Evolutionary conservation across 30 jellyfish, hydroid and myxozoan species (phyloP).

Genomic region (Pseudorhiza aurosa): DNA sequence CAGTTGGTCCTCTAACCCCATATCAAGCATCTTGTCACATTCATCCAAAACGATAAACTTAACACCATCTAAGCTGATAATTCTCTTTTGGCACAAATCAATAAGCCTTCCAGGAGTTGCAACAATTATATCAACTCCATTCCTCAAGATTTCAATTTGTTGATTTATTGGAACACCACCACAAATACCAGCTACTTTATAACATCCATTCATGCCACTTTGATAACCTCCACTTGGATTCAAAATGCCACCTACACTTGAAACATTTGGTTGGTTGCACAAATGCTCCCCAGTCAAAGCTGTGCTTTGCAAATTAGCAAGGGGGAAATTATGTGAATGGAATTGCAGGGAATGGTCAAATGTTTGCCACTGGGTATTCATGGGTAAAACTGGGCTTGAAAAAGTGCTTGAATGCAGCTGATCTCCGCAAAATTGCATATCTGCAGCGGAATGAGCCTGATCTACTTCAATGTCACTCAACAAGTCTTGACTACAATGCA

Average conservation of each 20-base stretch:
- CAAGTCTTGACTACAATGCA: slow-evolving; percentile 7
- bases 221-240: not conserved
- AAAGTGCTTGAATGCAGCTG: not conserved
- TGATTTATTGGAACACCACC: slow-evolving; percentile 83
- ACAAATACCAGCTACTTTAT: slow-evolving; percentile 55
- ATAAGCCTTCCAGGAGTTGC: slow-evolving; percentile 97
- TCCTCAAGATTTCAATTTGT: slow-evolving; percentile 37
- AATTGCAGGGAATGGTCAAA: not conserved
- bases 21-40: slow-evolving; percentile 92
- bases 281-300: not conserved
- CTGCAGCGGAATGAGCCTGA: not conserved
- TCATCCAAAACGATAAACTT: slow-evolving; percentile 88
- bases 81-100: slow-evolving; percentile 61
- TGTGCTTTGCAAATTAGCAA: not conserved
- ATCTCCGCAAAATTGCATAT: not conserved
- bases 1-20: slow-evolving; percentile 89
- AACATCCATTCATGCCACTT: not conserved
- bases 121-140: slow-evolving; percentile 48
- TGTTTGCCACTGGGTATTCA: not conserved
- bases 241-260: no score
- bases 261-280: no score
- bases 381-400: not conserved
- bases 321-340: not conserved
- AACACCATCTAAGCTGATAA: slow-evolving; percentile 22
- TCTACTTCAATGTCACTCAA: not conserved